These are phyloP conservation scores for Notarius quadriscutis DNA, from an alignment of 2,113 vertebrate species.

Conservation along the genomic window DNA sequence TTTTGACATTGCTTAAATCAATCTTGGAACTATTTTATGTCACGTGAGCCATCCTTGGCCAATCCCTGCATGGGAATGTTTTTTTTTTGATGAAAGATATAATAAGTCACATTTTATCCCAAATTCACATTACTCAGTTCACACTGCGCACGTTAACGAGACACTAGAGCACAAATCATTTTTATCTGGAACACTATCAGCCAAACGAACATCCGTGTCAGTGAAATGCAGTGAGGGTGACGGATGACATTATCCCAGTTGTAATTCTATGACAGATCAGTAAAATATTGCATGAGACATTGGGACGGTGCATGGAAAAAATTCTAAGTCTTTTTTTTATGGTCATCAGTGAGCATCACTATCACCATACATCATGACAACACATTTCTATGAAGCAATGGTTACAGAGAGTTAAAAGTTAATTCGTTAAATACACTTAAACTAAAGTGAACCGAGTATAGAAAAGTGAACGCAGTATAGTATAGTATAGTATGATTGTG, in stretches of 20 bases:
- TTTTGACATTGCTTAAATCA: no score
- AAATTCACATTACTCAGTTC: neutral
- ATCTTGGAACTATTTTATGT: no score
- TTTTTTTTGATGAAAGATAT: no score
- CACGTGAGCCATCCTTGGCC: no score
- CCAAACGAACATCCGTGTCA: neutral
- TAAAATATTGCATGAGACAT: neutral
- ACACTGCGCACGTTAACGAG: neutral
- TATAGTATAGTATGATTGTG: neutral
- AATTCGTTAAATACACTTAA: neutral
- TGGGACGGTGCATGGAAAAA: neutral
- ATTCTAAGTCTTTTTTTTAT: conserved; percentile 4
- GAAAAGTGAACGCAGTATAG: neutral
- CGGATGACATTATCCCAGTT: neutral
- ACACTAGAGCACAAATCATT: no score
- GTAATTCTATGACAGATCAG: conserved; percentile 4
- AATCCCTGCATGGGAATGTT: no score
- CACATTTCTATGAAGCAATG: neutral
- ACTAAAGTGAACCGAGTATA: neutral
- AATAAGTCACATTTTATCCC: neutral
- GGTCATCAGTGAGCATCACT: neutral
- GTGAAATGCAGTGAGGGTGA: neutral
- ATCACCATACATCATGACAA: neutral
- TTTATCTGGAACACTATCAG: neutral
- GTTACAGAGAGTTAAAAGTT: neutral